Base-by-base conservation (phyloP, 2,888 invertebrate genomes). In the Philaethria dido region DNA sequence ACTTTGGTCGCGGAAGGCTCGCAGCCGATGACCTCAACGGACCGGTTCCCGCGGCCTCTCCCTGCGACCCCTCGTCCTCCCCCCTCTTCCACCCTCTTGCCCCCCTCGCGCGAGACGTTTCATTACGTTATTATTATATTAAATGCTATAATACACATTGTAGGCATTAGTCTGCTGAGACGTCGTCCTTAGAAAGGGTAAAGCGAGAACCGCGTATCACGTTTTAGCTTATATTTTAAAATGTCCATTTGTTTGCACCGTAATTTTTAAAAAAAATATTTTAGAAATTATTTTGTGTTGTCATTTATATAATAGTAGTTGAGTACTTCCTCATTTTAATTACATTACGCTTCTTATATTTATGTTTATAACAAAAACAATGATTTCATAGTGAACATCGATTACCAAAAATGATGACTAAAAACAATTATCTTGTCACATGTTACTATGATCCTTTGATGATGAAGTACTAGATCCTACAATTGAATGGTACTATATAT, bases 41-140 rank as follows among this genome's bases (percentile, higher is more conserved):
- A 92, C 92, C 92, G 92, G 92, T 92, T 91, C 85, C 84, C 80
- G 80, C 80, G 80, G 77, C 78, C 78, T 78, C 75, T 77, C 78
- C 76, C 75, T 75, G 74, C 74, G 73, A 71, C 72, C 74, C 75
- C 69, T 74, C 73, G 75, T 39, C 39, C 74, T 70, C 72, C 69
- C 78, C 79, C 78, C 73, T 71, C 78, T 79, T 77, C 77, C 77
- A 65, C 75, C 73, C 77, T 78, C 69, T 78, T 75, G 74, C 79
- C 75, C 80, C 80, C 84, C 78, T 76, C 81, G 75, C 80, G 80
- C 84, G 85, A 89, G 90, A 88, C 89, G 88, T 90, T 92, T 92
- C 92, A 92, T 92, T 92, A 92, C 91, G 88, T 90, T 92, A 92
- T 92, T 92, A 92, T 92, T 91, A 92, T 92, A 92, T 92, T 92